These are phyloP conservation scores for Corydoras sp. DNA, from an alignment of 2,113 vertebrate genomes.

Conservation along the genomic window DNA sequence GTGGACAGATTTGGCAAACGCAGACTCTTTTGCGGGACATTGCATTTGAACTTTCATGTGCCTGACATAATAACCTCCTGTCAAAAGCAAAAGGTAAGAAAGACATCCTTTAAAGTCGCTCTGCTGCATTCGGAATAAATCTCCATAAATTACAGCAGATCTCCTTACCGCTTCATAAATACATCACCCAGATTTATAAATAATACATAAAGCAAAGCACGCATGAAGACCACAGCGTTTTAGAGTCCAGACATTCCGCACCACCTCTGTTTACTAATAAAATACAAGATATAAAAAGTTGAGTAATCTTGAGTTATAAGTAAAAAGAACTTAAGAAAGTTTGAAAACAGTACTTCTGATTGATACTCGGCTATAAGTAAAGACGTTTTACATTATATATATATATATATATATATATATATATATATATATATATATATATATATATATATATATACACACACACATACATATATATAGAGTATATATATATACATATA, in stretches of 20 bases:
- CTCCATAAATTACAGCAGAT: slow-evolving; percentile 37
- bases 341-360: too few species aligned
- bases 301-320: too few species aligned
- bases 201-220: slow-evolving; percentile 1
- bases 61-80: neutral
- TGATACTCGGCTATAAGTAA: too few species aligned
- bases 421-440: too few species aligned
- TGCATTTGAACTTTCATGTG: neutral
- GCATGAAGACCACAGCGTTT: neutral
- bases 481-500: too few species aligned
- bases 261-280: too few species aligned
- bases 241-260: neutral
- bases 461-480: too few species aligned
- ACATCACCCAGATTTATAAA: slow-evolving; percentile 2
- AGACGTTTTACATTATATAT: too few species aligned
- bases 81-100: neutral
- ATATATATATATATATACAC: too few species aligned
- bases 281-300: too few species aligned
- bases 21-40: neutral
- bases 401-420: too few species aligned
- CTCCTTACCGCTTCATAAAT: slow-evolving; percentile 40
- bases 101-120: neutral
- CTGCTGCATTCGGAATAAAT: neutral
- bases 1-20: neutral
- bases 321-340: too few species aligned